Conservation (phyloP, 2,888 invertebrate genomes). For the Pardosa pseudoannulata region DNA sequence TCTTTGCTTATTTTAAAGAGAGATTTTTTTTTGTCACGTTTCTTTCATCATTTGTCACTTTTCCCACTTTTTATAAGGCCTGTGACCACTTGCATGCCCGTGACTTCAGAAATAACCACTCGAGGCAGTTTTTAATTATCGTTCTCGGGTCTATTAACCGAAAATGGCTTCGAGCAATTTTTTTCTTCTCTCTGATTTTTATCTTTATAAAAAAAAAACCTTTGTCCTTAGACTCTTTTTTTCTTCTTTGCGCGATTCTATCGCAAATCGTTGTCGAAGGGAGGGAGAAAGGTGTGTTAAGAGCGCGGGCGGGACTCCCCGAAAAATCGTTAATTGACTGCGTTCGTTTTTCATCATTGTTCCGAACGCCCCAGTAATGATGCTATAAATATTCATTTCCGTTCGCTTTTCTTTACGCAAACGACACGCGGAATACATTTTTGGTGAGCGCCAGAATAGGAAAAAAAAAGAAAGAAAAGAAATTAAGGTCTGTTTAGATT, state of each 20-base stretch:
- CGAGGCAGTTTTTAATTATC: neutral
- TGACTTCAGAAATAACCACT: too few relatives aligned
- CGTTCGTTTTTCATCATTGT: neutral
- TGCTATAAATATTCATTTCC: conserved; percentile 49
- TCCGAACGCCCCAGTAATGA: neutral
- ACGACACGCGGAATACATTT: neutral
- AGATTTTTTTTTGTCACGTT: too few relatives aligned
- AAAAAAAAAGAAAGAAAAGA: neutral
- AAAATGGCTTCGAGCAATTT: neutral
- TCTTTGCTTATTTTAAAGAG: too few relatives aligned
- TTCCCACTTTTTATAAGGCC: too few relatives aligned
- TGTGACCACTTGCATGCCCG: too few relatives aligned
- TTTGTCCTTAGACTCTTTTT: neutral
- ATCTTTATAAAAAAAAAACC: too few relatives aligned
- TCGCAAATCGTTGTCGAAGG: neutral
- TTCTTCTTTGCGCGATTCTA: neutral
- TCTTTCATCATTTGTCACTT: too few relatives aligned
- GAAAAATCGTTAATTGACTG: conserved; percentile 4
- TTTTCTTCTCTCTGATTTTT: neutral
- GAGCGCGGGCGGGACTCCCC: too few relatives aligned
- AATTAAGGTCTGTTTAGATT: neutral
- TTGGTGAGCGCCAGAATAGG: neutral
- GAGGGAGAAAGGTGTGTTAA: neutral
- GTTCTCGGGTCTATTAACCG: neutral
- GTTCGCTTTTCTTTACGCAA: neutral